Conservation (phyloP, 2,113 vertebrate species). For the Motacilla alba region DNA sequence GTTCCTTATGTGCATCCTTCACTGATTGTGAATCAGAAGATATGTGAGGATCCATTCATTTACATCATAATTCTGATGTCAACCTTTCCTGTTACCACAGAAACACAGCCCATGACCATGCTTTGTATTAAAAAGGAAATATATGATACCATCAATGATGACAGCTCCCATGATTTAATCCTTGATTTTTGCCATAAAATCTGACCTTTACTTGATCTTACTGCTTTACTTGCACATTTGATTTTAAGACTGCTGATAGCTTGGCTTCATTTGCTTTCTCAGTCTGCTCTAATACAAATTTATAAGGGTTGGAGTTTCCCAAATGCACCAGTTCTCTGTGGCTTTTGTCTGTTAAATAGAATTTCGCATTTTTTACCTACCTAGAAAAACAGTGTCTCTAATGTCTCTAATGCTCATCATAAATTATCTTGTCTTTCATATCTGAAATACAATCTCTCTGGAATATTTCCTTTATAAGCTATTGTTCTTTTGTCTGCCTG, state of each 20-base stretch:
- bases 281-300: neutral
- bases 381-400: neutral
- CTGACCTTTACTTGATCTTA: constrained; percentile 45
- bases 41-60: constrained; percentile 37
- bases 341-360: neutral
- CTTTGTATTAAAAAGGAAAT: constrained; percentile 47
- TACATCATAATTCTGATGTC: constrained; percentile 37
- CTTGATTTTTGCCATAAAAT: constrained; percentile 47
- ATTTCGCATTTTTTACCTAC: neutral
- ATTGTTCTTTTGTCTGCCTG: constrained; percentile 1
- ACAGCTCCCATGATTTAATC: constrained; percentile 39
- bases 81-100: constrained; percentile 33
- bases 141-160: constrained; percentile 12
- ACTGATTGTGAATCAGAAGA: constrained; percentile 7
- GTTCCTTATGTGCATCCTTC: neutral
- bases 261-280: constrained; percentile 16
- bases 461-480: constrained; percentile 21
- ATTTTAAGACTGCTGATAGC: constrained; percentile 16
- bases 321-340: neutral
- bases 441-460: neutral
- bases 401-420: neutral
- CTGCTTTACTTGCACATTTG: constrained; percentile 19
- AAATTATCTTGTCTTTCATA: constrained; percentile 8
- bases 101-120: constrained; percentile 16
- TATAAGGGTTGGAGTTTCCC: neutral